Evolutionary conservation across 1,140 invertebrate species (phyloP).

Genomic region (Drosophila kanapiae): DNA sequence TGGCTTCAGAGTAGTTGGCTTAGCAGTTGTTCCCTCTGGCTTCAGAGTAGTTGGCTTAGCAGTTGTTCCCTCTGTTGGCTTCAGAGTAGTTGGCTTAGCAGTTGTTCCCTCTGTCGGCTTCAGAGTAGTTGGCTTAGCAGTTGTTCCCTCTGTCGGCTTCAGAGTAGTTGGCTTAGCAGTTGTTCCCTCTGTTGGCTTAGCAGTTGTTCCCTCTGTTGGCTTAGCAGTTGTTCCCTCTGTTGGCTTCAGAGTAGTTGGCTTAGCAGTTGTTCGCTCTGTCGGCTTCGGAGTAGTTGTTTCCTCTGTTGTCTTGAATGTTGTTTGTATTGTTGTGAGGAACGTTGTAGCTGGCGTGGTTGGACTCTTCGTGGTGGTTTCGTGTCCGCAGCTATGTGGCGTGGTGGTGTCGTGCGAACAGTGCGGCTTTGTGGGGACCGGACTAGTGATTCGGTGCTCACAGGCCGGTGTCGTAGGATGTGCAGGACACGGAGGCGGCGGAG

Average conservation of each 20-base stretch:
- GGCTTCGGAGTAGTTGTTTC: slow-evolving; percentile 6
- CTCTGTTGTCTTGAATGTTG: slow-evolving; percentile 11
- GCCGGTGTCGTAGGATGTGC: slow-evolving; percentile 48
- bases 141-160: slow-evolving; percentile 10
- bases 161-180: background rate
- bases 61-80: no score
- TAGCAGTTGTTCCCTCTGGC: no score
- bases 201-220: slow-evolving; percentile 1
- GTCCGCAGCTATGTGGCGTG: slow-evolving; percentile 21
- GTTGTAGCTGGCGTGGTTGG: slow-evolving; percentile 32
- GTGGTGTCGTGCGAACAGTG: slow-evolving; percentile 12
- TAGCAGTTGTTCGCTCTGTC: background rate
- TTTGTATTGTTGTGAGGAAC: slow-evolving; percentile 33
- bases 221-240: background rate
- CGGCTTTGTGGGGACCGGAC: slow-evolving; percentile 25
- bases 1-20: no score
- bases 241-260: slow-evolving; percentile 13
- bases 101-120: no score
- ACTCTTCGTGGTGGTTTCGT: slow-evolving; percentile 9
- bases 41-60: no score
- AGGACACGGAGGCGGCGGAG: slow-evolving; percentile 50
- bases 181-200: slow-evolving; percentile 1
- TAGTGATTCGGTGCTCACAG: slow-evolving; percentile 41
- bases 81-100: no score
- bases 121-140: no score